Evolutionary conservation across 1,140 invertebrate species (phyloP).

Genomic region (Drosophila jambulina): DNA sequence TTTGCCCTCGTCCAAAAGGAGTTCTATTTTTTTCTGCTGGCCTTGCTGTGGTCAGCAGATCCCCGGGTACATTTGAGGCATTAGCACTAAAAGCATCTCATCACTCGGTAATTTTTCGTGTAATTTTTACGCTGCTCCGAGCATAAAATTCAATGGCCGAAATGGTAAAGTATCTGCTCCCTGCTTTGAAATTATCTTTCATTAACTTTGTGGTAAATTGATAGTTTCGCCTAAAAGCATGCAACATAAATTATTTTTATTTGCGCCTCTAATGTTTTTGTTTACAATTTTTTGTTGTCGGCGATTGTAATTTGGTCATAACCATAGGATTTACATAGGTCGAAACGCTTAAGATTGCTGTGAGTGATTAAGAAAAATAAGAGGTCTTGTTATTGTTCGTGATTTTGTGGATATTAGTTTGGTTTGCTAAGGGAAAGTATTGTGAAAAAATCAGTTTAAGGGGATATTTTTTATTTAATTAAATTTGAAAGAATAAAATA

Average conservation of each 20-base stretch:
- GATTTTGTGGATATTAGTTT: neutral
- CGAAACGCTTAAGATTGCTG: neutral
- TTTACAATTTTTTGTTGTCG: constrained; percentile 54
- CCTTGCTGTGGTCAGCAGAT: constrained; percentile 64
- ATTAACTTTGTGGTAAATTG: constrained; percentile 20
- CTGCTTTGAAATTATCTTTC: constrained; percentile 7
- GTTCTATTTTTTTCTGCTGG: constrained; percentile 24
- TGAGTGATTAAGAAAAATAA: neutral
- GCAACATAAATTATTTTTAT: constrained; percentile 75
- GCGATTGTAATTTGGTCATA: constrained; percentile 1
- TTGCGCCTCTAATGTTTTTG: constrained; percentile 62
- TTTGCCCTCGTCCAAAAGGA: constrained; percentile 25
- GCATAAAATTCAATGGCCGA: constrained; percentile 71
- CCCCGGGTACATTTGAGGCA: constrained; percentile 32
- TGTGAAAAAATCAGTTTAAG: neutral
- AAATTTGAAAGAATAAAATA: neutral
- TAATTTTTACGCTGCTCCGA: constrained; percentile 54
- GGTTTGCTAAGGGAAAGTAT: neutral
- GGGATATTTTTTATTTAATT: neutral
- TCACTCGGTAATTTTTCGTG: constrained; percentile 64
- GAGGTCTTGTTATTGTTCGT: neutral
- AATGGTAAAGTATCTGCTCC: neutral
- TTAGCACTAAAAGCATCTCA: constrained; percentile 78
- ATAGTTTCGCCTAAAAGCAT: constrained; percentile 70
- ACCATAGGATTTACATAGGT: constrained; percentile 19